Base-by-base conservation (phyloP, 2,888 invertebrate species). In the Macroteleia sp. region DNA sequence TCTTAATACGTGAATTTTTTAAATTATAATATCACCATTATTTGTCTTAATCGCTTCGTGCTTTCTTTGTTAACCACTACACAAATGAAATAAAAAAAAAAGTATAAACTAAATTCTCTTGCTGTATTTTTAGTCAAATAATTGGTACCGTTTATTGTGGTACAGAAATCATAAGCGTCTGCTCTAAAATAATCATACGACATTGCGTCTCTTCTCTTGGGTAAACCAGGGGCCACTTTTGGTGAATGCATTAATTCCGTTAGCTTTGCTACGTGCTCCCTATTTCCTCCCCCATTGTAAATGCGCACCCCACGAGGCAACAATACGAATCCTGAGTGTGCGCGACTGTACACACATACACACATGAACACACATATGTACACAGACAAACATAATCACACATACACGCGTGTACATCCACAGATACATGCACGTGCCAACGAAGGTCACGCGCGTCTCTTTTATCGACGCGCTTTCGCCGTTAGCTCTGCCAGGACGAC, bases 201-300 rank as follows among this genome's bases (percentile, higher is more conserved):
- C 67, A 42, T 32, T 3, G 36, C 20, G 39, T 61, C 46, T 66
- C 44, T 64, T 25, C 32, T 44, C 44, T 56, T 46, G 28, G 52
- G 41, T 28, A 64, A 70, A 74, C 54, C 70, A 36, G 62, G 52
- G 69, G 82, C 64, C 75, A 81, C 74, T 85, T 82, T 84, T 82
- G 77, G 56, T 62, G 73, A 67, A 67, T 77, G 80, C 84, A 86
- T 87, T 85, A 85, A 86, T 87, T 85, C 82, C 82, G 76, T 83
- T 81, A 75, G 83, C 80, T 82, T 79, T 77, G 62, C 81, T 83
- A 81, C 79, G 39, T 64, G 67, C 46, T 61, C 76, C 70, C 70
- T 36, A 41, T 44, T 64, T 62, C 75, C 79, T 76, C 70, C 80
- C 83, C 81, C 81, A 82, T 86, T 82, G 83, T 82, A 73, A 81